Conservation (phyloP, 2,888 invertebrate species). For the Dasysyrphus albostriatus region DNA sequence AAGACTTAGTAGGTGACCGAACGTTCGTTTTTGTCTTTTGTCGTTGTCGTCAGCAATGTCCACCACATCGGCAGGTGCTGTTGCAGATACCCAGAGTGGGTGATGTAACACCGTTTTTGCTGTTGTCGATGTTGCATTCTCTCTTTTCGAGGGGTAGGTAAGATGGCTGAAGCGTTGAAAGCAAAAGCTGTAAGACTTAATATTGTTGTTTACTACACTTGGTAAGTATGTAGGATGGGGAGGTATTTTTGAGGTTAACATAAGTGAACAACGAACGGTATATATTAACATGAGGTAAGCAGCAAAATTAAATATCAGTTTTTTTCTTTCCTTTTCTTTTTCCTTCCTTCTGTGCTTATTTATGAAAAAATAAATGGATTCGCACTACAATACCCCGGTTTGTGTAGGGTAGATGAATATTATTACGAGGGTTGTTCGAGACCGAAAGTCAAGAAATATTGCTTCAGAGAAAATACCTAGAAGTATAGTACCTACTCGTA, state of each 20-base stretch:
- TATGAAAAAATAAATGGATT: slow-evolving; percentile 48
- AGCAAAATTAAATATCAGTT: slow-evolving; percentile 57
- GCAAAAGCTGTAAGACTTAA: slow-evolving; percentile 47
- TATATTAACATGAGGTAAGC: slow-evolving; percentile 66
- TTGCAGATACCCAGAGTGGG: slow-evolving; percentile 11
- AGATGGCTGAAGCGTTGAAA: slow-evolving; percentile 44
- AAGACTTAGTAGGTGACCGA: slow-evolving; percentile 63
- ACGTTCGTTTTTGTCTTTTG: slow-evolving; percentile 22
- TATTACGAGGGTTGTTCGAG: slow-evolving; percentile 53
- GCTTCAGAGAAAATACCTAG: not conserved
- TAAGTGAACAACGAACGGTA: slow-evolving; percentile 28
- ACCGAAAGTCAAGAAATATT: slow-evolving; percentile 24
- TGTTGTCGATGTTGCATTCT: slow-evolving; percentile 45
- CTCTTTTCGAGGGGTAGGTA: not conserved
- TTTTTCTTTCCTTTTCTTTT: slow-evolving; percentile 1
- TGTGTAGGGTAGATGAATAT: slow-evolving; percentile 30
- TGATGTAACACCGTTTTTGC: slow-evolving; percentile 57
- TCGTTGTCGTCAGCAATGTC: slow-evolving; percentile 5
- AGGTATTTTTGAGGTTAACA: not conserved
- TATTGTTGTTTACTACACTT: slow-evolving; percentile 23
- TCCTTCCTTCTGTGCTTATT: slow-evolving; percentile 42
- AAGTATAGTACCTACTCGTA: not conserved
- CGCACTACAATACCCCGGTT: slow-evolving; percentile 41
- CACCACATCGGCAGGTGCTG: slow-evolving; percentile 17
- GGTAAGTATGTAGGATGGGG: slow-evolving; percentile 5